phyloP scores from a whole-genome alignment of 2,888 invertebrate genomes.

The Graphium colonna region DNA sequence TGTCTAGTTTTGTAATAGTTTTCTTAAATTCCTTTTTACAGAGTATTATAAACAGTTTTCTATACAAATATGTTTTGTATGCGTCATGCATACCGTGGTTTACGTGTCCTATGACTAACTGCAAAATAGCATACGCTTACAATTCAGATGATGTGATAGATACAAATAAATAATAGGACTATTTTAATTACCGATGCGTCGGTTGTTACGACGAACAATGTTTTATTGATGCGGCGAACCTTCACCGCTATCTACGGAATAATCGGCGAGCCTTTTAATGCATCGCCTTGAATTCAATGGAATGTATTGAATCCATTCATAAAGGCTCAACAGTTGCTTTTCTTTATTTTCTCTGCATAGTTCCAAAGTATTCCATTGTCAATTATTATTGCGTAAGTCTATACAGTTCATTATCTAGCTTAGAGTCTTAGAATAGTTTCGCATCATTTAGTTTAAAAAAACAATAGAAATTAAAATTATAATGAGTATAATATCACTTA shows the following conservation, averaged over 20 bases:
- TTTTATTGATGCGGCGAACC: slow-evolving; percentile 44
- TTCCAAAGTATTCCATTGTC: neutral
- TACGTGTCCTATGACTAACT: neutral
- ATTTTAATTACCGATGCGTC: slow-evolving; percentile 20
- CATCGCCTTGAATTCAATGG: slow-evolving; percentile 30
- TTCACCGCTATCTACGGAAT: slow-evolving; percentile 28
- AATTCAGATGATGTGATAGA: slow-evolving; percentile 21
- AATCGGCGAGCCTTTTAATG: slow-evolving; percentile 25
- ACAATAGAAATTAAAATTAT: no score
- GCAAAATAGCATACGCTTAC: slow-evolving; percentile 8
- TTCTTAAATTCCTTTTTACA: no score
- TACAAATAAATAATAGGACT: slow-evolving; percentile 17
- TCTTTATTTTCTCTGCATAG: neutral
- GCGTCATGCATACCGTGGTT: neutral
- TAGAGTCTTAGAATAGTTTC: no score
- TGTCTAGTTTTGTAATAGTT: no score
- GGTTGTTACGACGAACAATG: slow-evolving; percentile 29
- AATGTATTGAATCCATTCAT: slow-evolving; percentile 27
- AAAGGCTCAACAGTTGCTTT: neutral
- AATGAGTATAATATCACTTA: no score
- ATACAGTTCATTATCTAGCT: no score
- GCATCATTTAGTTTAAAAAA: no score
- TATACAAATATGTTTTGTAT: no score
- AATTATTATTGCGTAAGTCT: no score
- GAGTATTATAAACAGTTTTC: no score